These are phyloP conservation scores for Cephus nigrinus DNA, from an alignment of 2,888 invertebrate genomes.

Conservation along the genomic window DNA sequence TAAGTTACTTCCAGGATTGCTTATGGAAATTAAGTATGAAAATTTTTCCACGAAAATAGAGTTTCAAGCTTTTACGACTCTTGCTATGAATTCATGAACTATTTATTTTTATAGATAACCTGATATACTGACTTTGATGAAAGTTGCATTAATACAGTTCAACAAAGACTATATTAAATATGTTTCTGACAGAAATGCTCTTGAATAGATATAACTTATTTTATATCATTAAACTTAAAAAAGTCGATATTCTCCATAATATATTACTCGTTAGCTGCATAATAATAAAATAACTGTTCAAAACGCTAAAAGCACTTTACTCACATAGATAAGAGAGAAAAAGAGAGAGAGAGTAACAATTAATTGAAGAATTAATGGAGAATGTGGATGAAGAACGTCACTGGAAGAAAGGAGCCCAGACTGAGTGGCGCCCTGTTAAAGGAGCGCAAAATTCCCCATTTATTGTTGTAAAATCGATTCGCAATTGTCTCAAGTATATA, in stretches of 20 bases:
- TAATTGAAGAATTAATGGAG: slow-evolving; percentile 14
- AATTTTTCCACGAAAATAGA: background rate
- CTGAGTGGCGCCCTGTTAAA: slow-evolving; percentile 25
- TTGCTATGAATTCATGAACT: background rate
- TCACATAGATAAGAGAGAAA: background rate
- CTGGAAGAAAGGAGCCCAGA: slow-evolving; percentile 24
- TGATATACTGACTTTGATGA: background rate
- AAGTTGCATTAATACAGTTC: background rate
- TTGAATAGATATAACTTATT: no score
- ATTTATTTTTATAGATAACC: background rate
- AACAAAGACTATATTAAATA: no score
- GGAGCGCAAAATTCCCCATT: slow-evolving; percentile 22
- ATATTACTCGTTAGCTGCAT: no score
- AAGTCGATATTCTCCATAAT: no score
- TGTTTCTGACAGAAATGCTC: no score
- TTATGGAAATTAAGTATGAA: background rate
- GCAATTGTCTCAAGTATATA: background rate
- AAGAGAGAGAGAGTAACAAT: slow-evolving; percentile 8
- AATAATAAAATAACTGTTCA: no score
- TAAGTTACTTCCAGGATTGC: background rate
- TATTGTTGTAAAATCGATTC: slow-evolving; percentile 12
- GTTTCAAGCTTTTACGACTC: background rate
- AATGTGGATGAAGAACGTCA: slow-evolving; percentile 17
- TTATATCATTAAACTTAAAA: no score
- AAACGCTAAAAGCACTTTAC: background rate